Conservation (phyloP, 2,113 vertebrate genomes). For the Hippopotamus amphibius region DNA sequence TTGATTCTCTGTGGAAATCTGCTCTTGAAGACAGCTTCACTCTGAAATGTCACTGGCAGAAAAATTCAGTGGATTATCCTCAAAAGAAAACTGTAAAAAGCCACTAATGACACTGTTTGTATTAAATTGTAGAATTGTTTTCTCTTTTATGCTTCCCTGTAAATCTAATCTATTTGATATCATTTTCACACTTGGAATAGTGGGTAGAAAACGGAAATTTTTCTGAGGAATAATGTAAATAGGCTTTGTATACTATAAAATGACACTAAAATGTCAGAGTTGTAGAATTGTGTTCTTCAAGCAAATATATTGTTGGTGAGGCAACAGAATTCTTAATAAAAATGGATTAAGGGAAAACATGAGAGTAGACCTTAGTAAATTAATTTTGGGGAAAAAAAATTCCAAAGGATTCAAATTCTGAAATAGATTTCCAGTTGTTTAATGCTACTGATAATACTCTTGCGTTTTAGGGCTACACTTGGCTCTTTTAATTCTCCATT, state of each 20-base stretch:
- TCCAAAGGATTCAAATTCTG: neutral
- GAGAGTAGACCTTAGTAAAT: neutral
- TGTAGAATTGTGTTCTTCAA: slow-evolving; percentile 54
- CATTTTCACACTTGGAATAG: slow-evolving; percentile 61
- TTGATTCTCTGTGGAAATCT: slow-evolving; percentile 42
- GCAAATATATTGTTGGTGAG: neutral
- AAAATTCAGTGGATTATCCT: slow-evolving; percentile 47
- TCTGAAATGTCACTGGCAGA: slow-evolving; percentile 38
- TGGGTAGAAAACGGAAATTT: neutral
- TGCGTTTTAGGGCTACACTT: neutral
- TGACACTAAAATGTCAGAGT: slow-evolving; percentile 41
- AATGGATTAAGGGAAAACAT: neutral
- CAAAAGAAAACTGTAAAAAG: slow-evolving; percentile 63
- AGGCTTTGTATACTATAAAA: slow-evolving; percentile 60
- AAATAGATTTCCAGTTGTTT: neutral
- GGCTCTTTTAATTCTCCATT: neutral
- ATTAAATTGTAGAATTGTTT: slow-evolving; percentile 62
- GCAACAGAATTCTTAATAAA: slow-evolving; percentile 45
- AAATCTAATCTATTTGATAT: slow-evolving; percentile 52
- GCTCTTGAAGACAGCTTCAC: slow-evolving; percentile 9
- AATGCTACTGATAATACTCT: neutral
- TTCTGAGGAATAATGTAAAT: slow-evolving; percentile 74
- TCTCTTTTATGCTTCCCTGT: slow-evolving; percentile 44
- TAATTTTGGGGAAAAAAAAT: neutral
- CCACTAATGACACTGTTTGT: slow-evolving; percentile 49